phyloP scores from a whole-genome alignment of 2,888 invertebrate genomes.

The Asteroscopus sphinx region DNA sequence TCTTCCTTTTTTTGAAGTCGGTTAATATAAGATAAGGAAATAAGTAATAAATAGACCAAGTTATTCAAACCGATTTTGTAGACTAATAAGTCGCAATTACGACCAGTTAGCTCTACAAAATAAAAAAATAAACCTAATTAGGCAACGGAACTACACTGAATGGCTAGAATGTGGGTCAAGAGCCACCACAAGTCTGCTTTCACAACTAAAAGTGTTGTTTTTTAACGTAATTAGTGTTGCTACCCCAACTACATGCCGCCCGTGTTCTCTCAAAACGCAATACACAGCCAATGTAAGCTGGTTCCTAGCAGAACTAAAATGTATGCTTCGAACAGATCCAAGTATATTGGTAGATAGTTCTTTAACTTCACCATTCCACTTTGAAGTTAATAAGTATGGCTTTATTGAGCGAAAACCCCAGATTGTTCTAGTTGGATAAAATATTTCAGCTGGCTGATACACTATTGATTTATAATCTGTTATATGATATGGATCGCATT shows the following conservation, averaged over 20 bases:
- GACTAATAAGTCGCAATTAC: conserved; percentile 42
- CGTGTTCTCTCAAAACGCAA: conserved; percentile 63
- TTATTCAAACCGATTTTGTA: conserved; percentile 25
- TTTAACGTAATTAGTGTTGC: conserved; percentile 84
- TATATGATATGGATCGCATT: neutral
- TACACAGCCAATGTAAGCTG: conserved; percentile 54
- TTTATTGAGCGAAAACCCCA: conserved; percentile 56
- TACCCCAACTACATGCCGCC: conserved; percentile 67
- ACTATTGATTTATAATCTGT: conserved; percentile 18
- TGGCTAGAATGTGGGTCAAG: conserved; percentile 67
- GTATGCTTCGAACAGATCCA: conserved; percentile 25
- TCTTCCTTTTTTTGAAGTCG: too few relatives aligned
- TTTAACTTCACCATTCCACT: conserved; percentile 56
- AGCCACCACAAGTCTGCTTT: conserved; percentile 65
- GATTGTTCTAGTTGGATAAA: conserved; percentile 52
- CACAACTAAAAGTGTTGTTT: conserved; percentile 77
- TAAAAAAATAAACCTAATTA: conserved; percentile 51
- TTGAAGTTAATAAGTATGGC: conserved; percentile 49
- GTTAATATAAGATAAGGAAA: too few relatives aligned
- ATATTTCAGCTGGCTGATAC: conserved; percentile 30
- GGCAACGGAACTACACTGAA: conserved; percentile 38
- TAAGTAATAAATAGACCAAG: neutral
- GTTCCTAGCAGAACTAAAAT: conserved; percentile 11
- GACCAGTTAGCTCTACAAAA: conserved; percentile 23
- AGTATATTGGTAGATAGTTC: conserved; percentile 32